phyloP scores from a whole-genome alignment of 2,797 vertebrate genomes.

The Anableps anableps region DNA sequence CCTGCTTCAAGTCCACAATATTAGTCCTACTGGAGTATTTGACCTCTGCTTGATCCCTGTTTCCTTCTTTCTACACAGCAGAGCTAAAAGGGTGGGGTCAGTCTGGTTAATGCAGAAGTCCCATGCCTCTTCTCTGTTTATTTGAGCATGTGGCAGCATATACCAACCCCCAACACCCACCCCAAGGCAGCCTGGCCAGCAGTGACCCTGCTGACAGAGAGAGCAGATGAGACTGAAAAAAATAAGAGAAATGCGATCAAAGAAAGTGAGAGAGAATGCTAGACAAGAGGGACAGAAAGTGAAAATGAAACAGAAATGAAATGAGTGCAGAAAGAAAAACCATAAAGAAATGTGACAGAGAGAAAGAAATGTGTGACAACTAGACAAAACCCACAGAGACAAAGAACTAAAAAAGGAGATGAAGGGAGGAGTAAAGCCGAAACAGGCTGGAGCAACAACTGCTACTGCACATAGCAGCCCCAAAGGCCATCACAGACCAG shows the following conservation, averaged over 20 bases:
- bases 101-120: conserved; percentile 40
- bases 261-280: conserved; percentile 3
- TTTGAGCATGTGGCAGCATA: conserved; percentile 30
- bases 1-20: conserved; percentile 9
- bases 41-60: conserved; percentile 46
- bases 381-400: conserved; percentile 59
- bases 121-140: neutral
- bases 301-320: conserved; percentile 56
- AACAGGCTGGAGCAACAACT: conserved; percentile 58
- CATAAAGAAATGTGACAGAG: conserved; percentile 41
- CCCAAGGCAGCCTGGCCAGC: conserved; percentile 44
- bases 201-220: conserved; percentile 34
- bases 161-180: conserved; percentile 10
- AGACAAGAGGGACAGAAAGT: conserved; percentile 31
- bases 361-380: conserved; percentile 53
- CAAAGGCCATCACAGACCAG: conserved; percentile 67
- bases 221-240: conserved; percentile 17
- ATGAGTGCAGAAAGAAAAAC: conserved; percentile 28
- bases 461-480: conserved; percentile 53
- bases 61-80: conserved; percentile 40
- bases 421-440: conserved; percentile 17
- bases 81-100: conserved; percentile 32
- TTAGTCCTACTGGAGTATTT: conserved; percentile 46
- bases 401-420: conserved; percentile 35
- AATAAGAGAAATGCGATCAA: conserved; percentile 19